phyloP scores from a whole-genome alignment of 2,888 invertebrate genomes.

The Pharmacophagus antenor region DNA sequence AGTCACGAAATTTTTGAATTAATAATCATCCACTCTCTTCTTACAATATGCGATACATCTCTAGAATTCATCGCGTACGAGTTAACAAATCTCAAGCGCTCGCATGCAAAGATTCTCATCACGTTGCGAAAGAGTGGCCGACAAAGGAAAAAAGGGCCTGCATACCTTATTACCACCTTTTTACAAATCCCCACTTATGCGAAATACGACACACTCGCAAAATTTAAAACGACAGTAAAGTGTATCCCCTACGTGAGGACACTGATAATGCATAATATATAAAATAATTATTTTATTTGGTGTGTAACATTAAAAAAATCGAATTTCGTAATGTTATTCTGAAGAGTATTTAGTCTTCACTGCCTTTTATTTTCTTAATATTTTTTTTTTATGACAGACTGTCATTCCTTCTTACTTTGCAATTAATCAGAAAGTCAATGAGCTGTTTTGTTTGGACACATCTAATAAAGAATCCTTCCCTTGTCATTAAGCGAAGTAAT shows the following conservation, averaged over 20 bases:
- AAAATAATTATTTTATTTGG: constrained; percentile 6
- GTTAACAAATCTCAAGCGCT: constrained; percentile 62
- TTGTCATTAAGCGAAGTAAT: constrained; percentile 50
- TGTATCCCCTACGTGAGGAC: constrained; percentile 47
- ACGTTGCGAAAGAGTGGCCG: constrained; percentile 76
- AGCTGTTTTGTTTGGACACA: constrained; percentile 76
- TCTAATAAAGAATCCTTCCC: constrained; percentile 74
- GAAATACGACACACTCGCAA: constrained; percentile 68
- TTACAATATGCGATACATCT: constrained; percentile 59
- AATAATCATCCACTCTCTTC: constrained; percentile 41
- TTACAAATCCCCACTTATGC: constrained; percentile 76
- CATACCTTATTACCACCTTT: constrained; percentile 80
- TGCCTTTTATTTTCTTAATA: constrained; percentile 35
- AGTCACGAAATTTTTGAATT: constrained; percentile 17
- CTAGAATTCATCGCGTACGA: constrained; percentile 58
- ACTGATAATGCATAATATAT: constrained; percentile 36
- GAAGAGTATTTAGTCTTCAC: constrained; percentile 16
- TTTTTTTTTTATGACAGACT: constrained; percentile 63
- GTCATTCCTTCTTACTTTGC: constrained; percentile 67
- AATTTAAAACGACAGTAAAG: constrained; percentile 65
- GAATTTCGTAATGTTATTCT: constrained; percentile 9
- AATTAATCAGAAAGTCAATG: constrained; percentile 80
- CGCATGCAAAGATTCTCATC: constrained; percentile 63
- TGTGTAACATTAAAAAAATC: constrained; percentile 4
- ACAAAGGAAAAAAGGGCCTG: constrained; percentile 78